phyloP scores from a whole-genome alignment of 2,888 invertebrate species.

The Zygogramma bicolorata region DNA sequence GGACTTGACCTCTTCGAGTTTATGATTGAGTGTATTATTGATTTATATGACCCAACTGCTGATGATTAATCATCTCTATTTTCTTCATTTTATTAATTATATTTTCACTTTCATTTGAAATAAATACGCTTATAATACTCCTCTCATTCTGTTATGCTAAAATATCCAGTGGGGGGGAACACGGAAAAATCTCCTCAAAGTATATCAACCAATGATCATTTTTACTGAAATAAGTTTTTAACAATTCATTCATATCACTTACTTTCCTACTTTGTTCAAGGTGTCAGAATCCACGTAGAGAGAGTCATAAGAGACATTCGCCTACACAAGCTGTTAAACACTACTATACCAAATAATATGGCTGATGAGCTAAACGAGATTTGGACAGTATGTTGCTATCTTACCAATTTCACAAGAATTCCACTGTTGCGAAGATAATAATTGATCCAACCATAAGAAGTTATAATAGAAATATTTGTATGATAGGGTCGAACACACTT shows the following conservation, averaged over 20 bases:
- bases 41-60: too few species aligned
- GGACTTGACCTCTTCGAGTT: too few species aligned
- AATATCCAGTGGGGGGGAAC: too few species aligned
- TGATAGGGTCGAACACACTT: not conserved
- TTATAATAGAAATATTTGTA: not conserved
- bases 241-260: not conserved
- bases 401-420: not conserved
- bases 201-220: not conserved
- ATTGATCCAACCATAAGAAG: constrained; percentile 1
- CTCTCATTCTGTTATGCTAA: too few species aligned
- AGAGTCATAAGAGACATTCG: not conserved
- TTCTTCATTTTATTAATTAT: too few species aligned
- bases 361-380: not conserved
- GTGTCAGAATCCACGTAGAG: not conserved
- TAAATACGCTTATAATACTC: too few species aligned
- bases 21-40: too few species aligned
- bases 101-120: too few species aligned
- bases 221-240: not conserved
- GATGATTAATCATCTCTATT: too few species aligned
- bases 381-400: not conserved
- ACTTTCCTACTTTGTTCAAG: not conserved
- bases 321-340: not conserved
- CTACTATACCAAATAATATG: not conserved
- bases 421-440: not conserved
- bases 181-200: too few species aligned